Percentiles rank a stretch among this genome's conserved stretches.
These are phyloP conservation scores for Phenganax marumi DNA, from an alignment of 92 coral and sea anemone genomes.

Conservation along the genomic window DNA sequence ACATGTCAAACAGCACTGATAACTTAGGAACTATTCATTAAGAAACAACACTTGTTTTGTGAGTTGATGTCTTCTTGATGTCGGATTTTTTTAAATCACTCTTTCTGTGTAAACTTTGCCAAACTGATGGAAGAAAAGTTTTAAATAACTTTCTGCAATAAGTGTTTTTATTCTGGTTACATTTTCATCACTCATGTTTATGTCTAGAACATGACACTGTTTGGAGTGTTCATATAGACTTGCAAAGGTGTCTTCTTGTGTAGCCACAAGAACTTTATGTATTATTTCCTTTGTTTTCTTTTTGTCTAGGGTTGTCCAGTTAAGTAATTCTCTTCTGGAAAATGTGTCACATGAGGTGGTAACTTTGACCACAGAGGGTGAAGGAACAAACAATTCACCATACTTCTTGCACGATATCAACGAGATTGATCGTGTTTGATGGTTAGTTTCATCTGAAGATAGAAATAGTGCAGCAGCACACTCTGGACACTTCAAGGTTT, in stretches of 20 bases:
- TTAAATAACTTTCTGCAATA: slow-evolving; percentile 3
- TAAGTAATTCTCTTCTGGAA: slow-evolving; percentile 7
- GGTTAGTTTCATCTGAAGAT: slow-evolving; percentile 2
- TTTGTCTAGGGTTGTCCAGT: slow-evolving; percentile 17
- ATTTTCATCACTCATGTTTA: background rate
- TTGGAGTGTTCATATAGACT: slow-evolving; percentile 6
- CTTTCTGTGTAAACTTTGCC: background rate
- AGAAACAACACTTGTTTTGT: slow-evolving; percentile 13
- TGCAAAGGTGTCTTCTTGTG: slow-evolving; percentile 14
- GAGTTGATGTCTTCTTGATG: slow-evolving; percentile 18
- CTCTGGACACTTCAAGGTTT: slow-evolving; percentile 19
- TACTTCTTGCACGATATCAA: slow-evolving; percentile 1
- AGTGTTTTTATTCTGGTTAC: background rate
- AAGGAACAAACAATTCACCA: slow-evolving; percentile 13
- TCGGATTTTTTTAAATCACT: background rate
- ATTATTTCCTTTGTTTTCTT: background rate
- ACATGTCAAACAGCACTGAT: slow-evolving; percentile 19
- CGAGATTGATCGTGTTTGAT: slow-evolving; percentile 3
- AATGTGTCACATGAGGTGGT: slow-evolving; percentile 18
- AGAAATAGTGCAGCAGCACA: slow-evolving; percentile 21
- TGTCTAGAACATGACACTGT: slow-evolving; percentile 2
- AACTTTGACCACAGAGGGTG: slow-evolving; percentile 15
- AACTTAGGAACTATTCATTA: slow-evolving; percentile 1
- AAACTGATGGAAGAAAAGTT: background rate
- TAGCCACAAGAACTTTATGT: slow-evolving; percentile 4